phyloP scores from a whole-genome alignment of 2,113 vertebrate species.

The Megaceryle torquata region DNA sequence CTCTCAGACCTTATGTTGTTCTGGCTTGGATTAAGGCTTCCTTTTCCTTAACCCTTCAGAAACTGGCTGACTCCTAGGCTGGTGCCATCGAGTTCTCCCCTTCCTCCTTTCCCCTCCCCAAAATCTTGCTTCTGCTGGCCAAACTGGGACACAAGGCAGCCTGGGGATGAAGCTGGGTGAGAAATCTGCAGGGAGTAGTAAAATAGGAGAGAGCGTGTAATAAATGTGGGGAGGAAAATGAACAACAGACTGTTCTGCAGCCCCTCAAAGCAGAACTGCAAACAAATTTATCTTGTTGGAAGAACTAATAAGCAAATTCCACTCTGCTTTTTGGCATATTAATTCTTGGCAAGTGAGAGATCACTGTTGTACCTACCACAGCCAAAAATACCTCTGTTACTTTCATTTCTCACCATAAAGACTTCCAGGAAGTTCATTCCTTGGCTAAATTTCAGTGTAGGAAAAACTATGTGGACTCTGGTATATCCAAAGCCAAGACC shows the following conservation, averaged over 20 bases:
- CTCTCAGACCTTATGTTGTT: slow-evolving; percentile 79
- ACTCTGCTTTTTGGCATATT: slow-evolving; percentile 31
- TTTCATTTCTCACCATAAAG: slow-evolving; percentile 16
- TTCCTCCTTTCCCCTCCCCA: neutral
- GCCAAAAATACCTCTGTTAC: slow-evolving; percentile 8
- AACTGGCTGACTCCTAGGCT: neutral
- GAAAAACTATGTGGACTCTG: neutral
- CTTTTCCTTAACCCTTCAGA: slow-evolving; percentile 51
- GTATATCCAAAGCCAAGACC: neutral
- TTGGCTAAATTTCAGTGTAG: neutral
- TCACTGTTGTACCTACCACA: neutral
- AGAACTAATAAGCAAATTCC: slow-evolving; percentile 5
- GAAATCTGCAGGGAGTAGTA: neutral
- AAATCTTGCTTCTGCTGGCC: neutral
- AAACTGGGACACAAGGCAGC: neutral
- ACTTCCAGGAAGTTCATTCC: neutral
- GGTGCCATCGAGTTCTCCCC: neutral
- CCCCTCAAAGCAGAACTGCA: neutral
- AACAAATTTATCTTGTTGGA: neutral
- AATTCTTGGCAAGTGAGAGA: slow-evolving; percentile 21
- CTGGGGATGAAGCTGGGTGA: neutral
- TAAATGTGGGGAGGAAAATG: neutral
- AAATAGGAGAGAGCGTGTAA: neutral
- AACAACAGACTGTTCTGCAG: neutral
- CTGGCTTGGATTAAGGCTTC: slow-evolving; percentile 65